Conservation (phyloP, 1,140 invertebrate genomes). For the Probaryconus sp. region DNA sequence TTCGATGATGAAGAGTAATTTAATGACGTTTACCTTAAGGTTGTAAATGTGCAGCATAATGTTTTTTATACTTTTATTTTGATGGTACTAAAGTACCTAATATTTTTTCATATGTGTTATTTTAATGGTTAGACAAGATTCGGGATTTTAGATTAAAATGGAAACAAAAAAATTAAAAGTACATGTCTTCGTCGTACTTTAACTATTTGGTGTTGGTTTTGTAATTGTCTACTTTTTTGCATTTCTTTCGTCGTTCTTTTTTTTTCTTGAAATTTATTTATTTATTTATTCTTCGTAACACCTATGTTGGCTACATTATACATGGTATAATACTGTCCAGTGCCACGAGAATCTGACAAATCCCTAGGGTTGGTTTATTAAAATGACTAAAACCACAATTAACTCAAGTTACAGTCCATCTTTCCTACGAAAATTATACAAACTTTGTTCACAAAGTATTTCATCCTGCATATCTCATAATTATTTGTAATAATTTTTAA, state of each 20-base stretch:
- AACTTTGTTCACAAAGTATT: too few relatives aligned
- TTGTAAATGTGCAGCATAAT: conserved; percentile 33
- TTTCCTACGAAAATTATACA: conserved; percentile 65
- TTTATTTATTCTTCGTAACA: conserved; percentile 19
- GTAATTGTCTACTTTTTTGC: conserved; percentile 67
- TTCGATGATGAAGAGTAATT: conserved; percentile 19
- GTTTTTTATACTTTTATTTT: conserved; percentile 51
- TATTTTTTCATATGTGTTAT: not conserved
- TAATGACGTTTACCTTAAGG: conserved; percentile 53
- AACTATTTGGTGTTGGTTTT: conserved; percentile 41
- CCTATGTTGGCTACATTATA: conserved; percentile 3
- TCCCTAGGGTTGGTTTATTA: conserved; percentile 71
- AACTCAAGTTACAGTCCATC: conserved; percentile 66
- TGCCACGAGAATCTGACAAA: conserved; percentile 75
- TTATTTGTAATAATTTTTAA: conserved; percentile 22
- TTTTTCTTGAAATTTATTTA: conserved; percentile 61
- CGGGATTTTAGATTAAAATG: not conserved
- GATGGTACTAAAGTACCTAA: conserved; percentile 21
- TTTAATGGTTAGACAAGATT: not conserved
- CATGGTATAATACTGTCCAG: conserved; percentile 60
- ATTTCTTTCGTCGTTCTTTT: conserved; percentile 66
- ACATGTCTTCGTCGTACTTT: conserved; percentile 5
- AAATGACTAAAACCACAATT: conserved; percentile 68
- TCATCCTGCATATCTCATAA: conserved; percentile 43
- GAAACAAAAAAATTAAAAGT: too few relatives aligned